Conservation (phyloP, 2,113 vertebrate species). For the Sarotherodon lohbergeri region DNA sequence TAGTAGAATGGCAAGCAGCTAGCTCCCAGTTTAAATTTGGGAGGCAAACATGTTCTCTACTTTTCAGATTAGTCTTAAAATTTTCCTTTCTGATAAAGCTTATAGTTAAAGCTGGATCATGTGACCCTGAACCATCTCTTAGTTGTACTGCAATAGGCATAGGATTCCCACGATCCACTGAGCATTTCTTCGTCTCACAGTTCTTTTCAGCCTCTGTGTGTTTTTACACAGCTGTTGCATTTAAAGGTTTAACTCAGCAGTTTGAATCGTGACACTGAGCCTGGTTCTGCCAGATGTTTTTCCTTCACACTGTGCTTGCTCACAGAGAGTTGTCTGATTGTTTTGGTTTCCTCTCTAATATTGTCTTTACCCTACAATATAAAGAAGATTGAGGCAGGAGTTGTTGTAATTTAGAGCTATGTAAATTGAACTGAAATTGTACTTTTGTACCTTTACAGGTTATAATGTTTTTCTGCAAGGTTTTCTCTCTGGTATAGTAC, state of each 20-base stretch:
- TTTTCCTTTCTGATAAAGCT: neutral
- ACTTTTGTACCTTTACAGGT: neutral
- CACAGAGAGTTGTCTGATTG: neutral
- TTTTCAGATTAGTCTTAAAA: neutral
- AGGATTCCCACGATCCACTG: no score
- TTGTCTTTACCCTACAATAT: neutral
- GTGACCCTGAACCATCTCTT: neutral
- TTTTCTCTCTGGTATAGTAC: rapidly evolving
- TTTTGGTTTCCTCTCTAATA: neutral
- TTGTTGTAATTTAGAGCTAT: neutral
- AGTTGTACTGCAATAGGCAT: neutral
- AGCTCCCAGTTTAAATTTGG: neutral
- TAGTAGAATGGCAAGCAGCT: neutral
- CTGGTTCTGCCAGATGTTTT: neutral
- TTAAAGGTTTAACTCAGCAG: neutral
- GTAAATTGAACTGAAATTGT: neutral
- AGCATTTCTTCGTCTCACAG: no score
- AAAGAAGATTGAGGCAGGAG: rapidly evolving
- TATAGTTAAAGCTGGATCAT: neutral
- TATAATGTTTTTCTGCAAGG: neutral
- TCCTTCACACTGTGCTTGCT: neutral
- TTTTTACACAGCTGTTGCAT: rapidly evolving
- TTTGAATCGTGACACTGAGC: neutral
- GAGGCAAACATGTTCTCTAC: neutral
- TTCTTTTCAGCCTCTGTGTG: no score